Base-by-base conservation (phyloP, 2,797 vertebrate genomes). In the Pipistrellus pipistrellus region DNA sequence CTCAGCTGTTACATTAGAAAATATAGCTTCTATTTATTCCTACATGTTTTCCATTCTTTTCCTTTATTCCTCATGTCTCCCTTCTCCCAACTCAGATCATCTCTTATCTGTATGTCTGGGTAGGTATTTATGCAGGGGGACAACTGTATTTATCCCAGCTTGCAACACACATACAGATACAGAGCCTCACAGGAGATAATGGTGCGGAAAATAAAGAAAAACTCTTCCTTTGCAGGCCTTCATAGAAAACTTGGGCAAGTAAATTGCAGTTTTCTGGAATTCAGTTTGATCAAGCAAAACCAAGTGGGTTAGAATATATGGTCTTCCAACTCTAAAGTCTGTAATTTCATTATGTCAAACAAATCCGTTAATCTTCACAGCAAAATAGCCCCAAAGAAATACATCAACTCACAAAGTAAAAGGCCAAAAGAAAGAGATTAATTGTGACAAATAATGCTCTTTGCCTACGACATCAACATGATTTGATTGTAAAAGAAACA, bases 401-500 rank as follows among this genome's bases (percentile, higher is more conserved):
- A 85, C 1, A 89, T 71, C 13, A 82, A 53, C n/a, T 92, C 62
- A 85, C 75, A 94, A 77, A 77, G 51, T 86, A 72, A 90, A 64
- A 77, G n/a, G 55, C 62, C 85, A 88, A 71, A 85, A 85, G 59
- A 66, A 18, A 44, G 15, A 38, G 41, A 84, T 66, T 91, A 85
- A 88, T 64, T 92, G 21, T 83, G 62, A 90, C 41, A 73, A 80
- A 55, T 66, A 66, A 7, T 59, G 20, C 41, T 77, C 32, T 89
- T 51, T 64, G 51, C 68, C 93, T 85, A 71, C 23, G 66, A 87
- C 30, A 91, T n/a, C 55, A 68, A 64, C 46, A 66, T 81, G 30
- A 76, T 59, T 71, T 91, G n/a, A 66, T 32, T 83, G 2, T 62
- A 62, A 62, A 66, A 64, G 62, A 59, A 80, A 46, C 55, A 35